Conservation (phyloP, 1,140 invertebrate genomes). For the Physella acuta region DNA sequence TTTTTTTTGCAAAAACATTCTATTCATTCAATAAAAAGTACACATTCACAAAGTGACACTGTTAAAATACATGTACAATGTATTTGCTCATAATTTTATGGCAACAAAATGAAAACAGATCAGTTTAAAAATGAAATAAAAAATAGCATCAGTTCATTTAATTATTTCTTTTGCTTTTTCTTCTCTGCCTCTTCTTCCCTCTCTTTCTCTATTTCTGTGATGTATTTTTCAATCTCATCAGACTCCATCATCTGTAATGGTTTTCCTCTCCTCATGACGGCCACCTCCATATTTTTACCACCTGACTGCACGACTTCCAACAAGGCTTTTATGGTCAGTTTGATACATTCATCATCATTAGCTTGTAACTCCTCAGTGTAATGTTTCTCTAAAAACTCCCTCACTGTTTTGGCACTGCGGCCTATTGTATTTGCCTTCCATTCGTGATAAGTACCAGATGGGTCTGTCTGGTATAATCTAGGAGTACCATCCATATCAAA, state of each 20-base stretch:
- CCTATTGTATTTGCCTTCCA: conserved; percentile 99
- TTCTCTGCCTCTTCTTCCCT: conserved; percentile 97
- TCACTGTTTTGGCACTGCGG: conserved; percentile 93
- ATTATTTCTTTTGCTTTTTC: conserved; percentile 83
- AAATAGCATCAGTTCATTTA: too few relatives aligned
- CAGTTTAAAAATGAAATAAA: too few relatives aligned
- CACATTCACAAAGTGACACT: too few relatives aligned
- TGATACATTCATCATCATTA: conserved; percentile 86
- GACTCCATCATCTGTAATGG: conserved; percentile 88
- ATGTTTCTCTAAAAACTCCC: conserved; percentile 98
- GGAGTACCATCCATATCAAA: conserved; percentile 97
- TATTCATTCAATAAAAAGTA: too few relatives aligned
- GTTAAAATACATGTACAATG: too few relatives aligned
- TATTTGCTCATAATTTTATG: too few relatives aligned
- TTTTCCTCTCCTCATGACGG: conserved; percentile 84
- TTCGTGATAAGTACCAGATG: conserved; percentile 98
- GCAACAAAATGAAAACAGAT: too few relatives aligned
- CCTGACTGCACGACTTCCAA: conserved; percentile 97
- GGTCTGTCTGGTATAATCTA: conserved; percentile 97
- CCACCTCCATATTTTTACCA: conserved; percentile 97
- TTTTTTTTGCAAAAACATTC: too few relatives aligned
- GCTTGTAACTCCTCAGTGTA: conserved; percentile 84
- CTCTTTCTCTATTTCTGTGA: conserved; percentile 93
- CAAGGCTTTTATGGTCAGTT: conserved; percentile 91
- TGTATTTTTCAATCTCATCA: conserved; percentile 88